Conservation (phyloP, 1,140 invertebrate genomes). For the Ectropis grisescens region DNA sequence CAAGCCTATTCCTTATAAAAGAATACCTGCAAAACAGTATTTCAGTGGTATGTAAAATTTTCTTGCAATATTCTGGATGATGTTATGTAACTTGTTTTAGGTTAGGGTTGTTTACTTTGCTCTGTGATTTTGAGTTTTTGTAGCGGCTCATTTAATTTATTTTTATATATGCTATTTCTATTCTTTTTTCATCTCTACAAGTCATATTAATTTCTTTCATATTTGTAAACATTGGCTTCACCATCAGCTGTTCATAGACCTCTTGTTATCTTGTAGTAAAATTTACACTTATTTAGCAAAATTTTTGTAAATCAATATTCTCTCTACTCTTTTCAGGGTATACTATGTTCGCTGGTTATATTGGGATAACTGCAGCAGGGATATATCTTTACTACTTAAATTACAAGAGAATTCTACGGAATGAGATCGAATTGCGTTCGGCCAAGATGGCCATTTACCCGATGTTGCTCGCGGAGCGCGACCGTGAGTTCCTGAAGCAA, state of each 20-base stretch:
- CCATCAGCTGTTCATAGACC: no score
- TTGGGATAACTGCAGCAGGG: slow-evolving; percentile 72
- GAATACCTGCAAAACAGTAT: slow-evolving; percentile 78
- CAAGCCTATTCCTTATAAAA: slow-evolving; percentile 78
- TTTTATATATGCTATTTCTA: no score
- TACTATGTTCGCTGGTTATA: slow-evolving; percentile 72
- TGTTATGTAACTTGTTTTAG: slow-evolving; percentile 49
- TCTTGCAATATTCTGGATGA: no score
- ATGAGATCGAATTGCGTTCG: slow-evolving; percentile 81
- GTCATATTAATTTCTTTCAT: no score
- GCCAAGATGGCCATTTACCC: slow-evolving; percentile 81
- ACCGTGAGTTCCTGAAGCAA: slow-evolving; percentile 86
- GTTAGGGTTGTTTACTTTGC: no score
- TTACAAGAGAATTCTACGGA: slow-evolving; percentile 61
- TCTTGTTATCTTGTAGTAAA: no score
- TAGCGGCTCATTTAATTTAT: no score
- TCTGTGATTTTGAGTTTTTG: no score
- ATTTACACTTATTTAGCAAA: no score
- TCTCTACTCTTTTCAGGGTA: slow-evolving; percentile 62
- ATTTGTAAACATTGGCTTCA: no score
- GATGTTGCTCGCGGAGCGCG: slow-evolving; percentile 83
- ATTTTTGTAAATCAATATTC: no score
- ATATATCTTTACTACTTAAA: slow-evolving; percentile 73
- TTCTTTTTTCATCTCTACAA: no score
- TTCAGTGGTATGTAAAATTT: slow-evolving; percentile 73